Conservation (phyloP, 2,113 vertebrate species). For the Craseonycteris thonglongyai region DNA sequence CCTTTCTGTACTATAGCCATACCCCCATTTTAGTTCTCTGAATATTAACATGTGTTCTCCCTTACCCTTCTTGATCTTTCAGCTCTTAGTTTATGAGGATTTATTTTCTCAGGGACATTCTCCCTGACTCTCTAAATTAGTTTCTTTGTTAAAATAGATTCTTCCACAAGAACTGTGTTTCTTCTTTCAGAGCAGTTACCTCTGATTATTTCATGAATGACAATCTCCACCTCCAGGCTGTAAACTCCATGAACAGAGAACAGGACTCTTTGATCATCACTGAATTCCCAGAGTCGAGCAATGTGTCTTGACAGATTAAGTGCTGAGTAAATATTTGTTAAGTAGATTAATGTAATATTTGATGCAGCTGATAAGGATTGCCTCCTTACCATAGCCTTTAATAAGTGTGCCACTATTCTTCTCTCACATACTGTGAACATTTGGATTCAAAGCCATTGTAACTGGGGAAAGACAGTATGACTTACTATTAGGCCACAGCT, state of each 20-base stretch:
- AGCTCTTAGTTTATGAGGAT: background rate
- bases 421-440: background rate
- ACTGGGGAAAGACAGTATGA: background rate
- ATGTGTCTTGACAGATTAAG: background rate
- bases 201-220: background rate
- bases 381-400: background rate
- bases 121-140: background rate
- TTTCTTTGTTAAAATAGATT: background rate
- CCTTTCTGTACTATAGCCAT: background rate
- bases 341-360: conserved; percentile 12
- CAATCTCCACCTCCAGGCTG: background rate
- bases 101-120: background rate
- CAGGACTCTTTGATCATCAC: conserved; percentile 6
- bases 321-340: conserved; percentile 36
- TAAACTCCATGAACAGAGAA: background rate
- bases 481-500: background rate
- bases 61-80: background rate
- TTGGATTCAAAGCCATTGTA: background rate
- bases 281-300: background rate
- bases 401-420: background rate
- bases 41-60: background rate
- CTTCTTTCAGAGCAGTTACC: background rate
- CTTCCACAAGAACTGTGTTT: background rate
- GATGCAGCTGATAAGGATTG: background rate
- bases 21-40: background rate